Base-by-base conservation (phyloP, 2,113 vertebrate genomes). In the Equus przewalskii region DNA sequence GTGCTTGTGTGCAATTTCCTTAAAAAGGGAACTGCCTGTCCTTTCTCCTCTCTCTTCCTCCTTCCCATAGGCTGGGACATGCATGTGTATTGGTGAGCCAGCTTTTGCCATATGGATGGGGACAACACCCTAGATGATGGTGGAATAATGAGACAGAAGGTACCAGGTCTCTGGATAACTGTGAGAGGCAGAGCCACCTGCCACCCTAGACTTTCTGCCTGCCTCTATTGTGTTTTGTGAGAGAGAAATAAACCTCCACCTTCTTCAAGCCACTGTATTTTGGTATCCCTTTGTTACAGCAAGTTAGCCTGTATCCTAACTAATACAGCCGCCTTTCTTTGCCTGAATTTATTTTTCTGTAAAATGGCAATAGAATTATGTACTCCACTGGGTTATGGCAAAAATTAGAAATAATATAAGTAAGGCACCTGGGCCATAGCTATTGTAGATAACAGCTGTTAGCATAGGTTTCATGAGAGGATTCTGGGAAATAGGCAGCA, bases 331-430 rank as follows among this genome's bases (percentile, higher is more conserved):
- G 83, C 16, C 16, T 91, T 85, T 91, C 86, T 96, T 51, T 26
- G 49, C 24, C 33, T 86, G 19, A 4, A 26, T 93, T 96, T 76
- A 84, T 76, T 72, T 93, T 93, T 85, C 54, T 94, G 22, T 92
- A 58, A 94, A 84, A 78, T 90, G 46, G 22, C 65, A 92, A 60
- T 46, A 33, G 36, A 60, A 79, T 91, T 79, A 44, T 80, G 9
- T 51, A 80, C 18, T 84, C 44, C 26, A 19, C 24, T 58, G 13
- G 30, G 36, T 78, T 83, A 64, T 73, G 94, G 80, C n/a, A 78
- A 94, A 33, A 72, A 51, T 94, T 90, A 78, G 54, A 79, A 84
- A 75, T 30, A 44, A 60, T 89, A 54, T 56, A 93, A 51, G 18
- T 56, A 78, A 95, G 44, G 33, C 41, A 73, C 24, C 46, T 60